Conservation (phyloP, 2,888 invertebrate genomes). For the Hanleya hanleyi region DNA sequence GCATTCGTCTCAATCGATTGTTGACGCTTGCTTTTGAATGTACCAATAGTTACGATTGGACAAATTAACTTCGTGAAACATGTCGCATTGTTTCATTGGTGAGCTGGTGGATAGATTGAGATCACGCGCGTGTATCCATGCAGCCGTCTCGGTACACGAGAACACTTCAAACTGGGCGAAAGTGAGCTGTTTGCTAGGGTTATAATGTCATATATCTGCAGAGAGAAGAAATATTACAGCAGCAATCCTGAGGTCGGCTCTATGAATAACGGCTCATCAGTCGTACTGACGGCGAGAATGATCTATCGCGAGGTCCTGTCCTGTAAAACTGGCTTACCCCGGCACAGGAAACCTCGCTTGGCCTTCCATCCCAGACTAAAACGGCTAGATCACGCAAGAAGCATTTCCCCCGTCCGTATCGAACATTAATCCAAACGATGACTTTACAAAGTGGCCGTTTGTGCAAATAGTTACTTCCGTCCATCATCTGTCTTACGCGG, state of each 20-base stretch:
- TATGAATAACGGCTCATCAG: not conserved
- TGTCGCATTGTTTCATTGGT: too few relatives aligned
- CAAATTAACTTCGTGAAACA: too few relatives aligned
- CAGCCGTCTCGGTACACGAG: not conserved
- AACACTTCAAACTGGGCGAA: not conserved
- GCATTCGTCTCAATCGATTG: conserved; percentile 1
- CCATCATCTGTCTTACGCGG: conserved; percentile 8
- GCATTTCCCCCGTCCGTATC: not conserved
- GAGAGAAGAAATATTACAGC: not conserved
- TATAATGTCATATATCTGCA: not conserved
- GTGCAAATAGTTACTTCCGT: not conserved
- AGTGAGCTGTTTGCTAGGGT: not conserved
- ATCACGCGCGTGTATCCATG: too few relatives aligned
- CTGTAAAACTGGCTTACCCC: not conserved
- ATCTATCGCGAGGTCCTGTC: too few relatives aligned
- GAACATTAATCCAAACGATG: not conserved
- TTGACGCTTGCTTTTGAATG: not conserved
- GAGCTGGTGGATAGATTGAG: too few relatives aligned
- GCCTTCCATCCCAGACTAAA: not conserved
- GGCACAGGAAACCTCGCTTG: not conserved
- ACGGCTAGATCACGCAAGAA: not conserved
- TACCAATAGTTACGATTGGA: too few relatives aligned
- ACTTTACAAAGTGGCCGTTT: not conserved
- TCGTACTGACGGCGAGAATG: too few relatives aligned
- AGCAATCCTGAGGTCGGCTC: not conserved